Evolutionary conservation across 2,888 invertebrate genomes (phyloP), one percentile per base, ranked within the genome.

Genomic region (Gibbula magus): DNA sequence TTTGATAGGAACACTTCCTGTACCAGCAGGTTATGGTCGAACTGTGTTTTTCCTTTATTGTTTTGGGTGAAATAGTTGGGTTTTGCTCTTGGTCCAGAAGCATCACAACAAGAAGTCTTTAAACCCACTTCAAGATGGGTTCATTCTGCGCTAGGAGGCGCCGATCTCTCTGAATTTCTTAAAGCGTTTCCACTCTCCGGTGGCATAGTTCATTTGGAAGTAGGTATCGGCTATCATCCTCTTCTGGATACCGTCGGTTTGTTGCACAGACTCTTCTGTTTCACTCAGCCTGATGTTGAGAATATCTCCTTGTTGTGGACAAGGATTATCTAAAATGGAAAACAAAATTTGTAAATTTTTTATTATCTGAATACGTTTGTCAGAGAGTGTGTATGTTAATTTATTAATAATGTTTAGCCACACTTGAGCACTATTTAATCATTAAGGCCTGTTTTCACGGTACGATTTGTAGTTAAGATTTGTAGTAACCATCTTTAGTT

Each of bases 141-240:
- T 7, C 29, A 61, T 70, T 70, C 3, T 61, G 39, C 20, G 32
- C 51, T 75, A 86, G 20, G 83, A 82, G 22, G 86, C 86, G 29
- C 83, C 86, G 32, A 87, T 82, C 76, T 89, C 90, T 53, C 89
- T 81, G 86, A 96, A 96, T 91, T 98, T 98, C 93, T 98, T 97
- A 88, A 98, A 96, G 88, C 96, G 94, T 92, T 98, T 98, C 98
- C 98, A 99, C 92, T 99, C 98, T 39, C 99, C 99, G 78, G 97
- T 98, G 91, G 96, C 96, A 94, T 99, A 99, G 94, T 99, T 99
- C 97, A 99, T 97, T 93, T 99, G 98, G 95, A 99, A 99, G 93
- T 97, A 98, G 85, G 97, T 98, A 93, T 99, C 99, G 0, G 96
- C 96, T 77, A 96, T 93, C 93, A 97, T 96, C 0, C 95, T 95